These are phyloP conservation scores for Drosophila pseudotakahashii DNA, from an alignment of 2,888 invertebrate genomes.

Conservation along the genomic window DNA sequence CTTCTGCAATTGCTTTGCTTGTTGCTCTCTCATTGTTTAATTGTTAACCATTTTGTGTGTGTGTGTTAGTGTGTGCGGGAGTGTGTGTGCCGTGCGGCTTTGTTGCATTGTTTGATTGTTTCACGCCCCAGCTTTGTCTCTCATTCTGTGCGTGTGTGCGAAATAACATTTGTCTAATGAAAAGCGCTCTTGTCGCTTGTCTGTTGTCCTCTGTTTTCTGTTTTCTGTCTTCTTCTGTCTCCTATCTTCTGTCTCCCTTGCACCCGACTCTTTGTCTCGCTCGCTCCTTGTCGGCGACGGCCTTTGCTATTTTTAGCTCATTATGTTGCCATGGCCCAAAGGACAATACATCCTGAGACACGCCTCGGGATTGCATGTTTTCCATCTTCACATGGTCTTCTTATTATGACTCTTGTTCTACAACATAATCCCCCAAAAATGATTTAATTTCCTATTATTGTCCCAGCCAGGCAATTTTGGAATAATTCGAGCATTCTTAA, in stretches of 20 bases:
- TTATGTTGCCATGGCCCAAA: conserved; percentile 48
- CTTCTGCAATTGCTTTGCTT: conserved; percentile 73
- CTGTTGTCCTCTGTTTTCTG: conserved; percentile 22
- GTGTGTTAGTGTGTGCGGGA: conserved; percentile 5
- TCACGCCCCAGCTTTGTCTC: conserved; percentile 51
- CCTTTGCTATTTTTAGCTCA: conserved; percentile 68
- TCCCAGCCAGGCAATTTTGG: too few relatives aligned
- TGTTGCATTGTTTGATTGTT: conserved; percentile 68
- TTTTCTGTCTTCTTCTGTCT: too few relatives aligned
- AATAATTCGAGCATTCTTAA: too few relatives aligned
- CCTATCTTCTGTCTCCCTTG: not conserved
- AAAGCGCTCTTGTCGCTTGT: conserved; percentile 43
- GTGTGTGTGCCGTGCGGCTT: conserved; percentile 34
- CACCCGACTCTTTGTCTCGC: conserved; percentile 4
- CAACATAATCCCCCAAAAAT: conserved; percentile 4
- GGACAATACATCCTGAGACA: conserved; percentile 46
- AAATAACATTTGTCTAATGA: conserved; percentile 75
- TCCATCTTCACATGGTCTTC: conserved; percentile 13
- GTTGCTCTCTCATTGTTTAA: conserved; percentile 74
- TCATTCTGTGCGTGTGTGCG: conserved; percentile 32
- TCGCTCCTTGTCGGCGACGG: conserved; percentile 13
- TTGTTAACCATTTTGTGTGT: conserved; percentile 68
- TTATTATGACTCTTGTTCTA: not conserved
- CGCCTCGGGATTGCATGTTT: conserved; percentile 13
- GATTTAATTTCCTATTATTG: not conserved